Evolutionary conservation across 2,888 invertebrate species (phyloP).

Genomic region (Napeogenes sylphis): DNA sequence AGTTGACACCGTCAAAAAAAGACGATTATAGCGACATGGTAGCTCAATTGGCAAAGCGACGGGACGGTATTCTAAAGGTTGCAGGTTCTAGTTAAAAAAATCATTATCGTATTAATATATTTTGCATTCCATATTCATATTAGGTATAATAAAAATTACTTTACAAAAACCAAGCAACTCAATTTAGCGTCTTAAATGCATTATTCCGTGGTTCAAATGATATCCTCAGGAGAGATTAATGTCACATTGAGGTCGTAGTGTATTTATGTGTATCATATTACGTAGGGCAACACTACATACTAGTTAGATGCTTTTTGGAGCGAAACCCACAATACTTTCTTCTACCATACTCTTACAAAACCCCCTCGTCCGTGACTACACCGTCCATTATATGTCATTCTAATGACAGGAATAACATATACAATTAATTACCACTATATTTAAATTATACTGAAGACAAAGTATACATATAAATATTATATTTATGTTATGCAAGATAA

Average conservation of each 20-base stretch:
- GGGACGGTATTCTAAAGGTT: no score
- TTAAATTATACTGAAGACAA: neutral
- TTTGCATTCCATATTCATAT: no score
- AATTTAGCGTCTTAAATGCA: neutral
- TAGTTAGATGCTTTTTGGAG: conserved; percentile 25
- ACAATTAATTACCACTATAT: no score
- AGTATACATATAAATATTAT: neutral
- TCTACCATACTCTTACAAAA: conserved; percentile 2
- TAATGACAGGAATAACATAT: neutral
- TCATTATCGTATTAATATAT: no score
- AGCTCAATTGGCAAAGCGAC: no score
- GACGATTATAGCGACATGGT: no score
- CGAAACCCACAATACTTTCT: conserved; percentile 20
- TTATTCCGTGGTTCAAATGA: neutral
- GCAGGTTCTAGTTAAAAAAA: no score
- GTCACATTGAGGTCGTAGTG: conserved; percentile 8
- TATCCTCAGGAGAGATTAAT: conserved; percentile 14
- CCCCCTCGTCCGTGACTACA: conserved; percentile 2
- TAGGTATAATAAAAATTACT: no score
- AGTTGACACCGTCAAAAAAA: no score
- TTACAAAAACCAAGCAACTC: no score
- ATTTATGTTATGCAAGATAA: neutral
- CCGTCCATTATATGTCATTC: conserved; percentile 1
- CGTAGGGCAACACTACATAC: conserved; percentile 23
- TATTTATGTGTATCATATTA: conserved; percentile 19